phyloP scores from a whole-genome alignment of 2,797 vertebrate genomes.

The Ibycter americanus region DNA sequence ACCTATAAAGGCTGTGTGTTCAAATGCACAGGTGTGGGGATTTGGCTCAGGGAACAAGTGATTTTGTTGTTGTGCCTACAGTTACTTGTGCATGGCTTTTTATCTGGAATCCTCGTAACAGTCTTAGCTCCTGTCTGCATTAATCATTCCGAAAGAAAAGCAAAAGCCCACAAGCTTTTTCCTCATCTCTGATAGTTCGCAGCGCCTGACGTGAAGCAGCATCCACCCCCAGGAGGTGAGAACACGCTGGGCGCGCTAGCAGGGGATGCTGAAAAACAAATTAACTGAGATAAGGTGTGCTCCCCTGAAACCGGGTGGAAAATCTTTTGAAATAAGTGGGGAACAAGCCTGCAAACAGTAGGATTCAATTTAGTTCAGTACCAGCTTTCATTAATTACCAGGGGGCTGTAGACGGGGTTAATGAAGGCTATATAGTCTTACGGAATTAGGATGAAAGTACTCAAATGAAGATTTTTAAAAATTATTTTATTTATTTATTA shows the following conservation, averaged over 20 bases:
- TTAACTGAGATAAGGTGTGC: fast-evolving
- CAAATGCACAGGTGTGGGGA: not conserved
- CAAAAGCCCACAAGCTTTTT: not conserved
- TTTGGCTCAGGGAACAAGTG: not conserved
- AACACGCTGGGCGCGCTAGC: not conserved
- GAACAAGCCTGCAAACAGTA: not conserved
- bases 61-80: not conserved
- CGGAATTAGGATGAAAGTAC: not conserved
- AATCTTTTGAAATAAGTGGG: not conserved
- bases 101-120: not conserved
- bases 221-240: not conserved
- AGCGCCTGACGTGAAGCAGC: fast-evolving
- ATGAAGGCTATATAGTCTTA: not conserved
- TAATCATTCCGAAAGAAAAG: not conserved
- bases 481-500: too few species aligned
- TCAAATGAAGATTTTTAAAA: not conserved
- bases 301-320: not conserved
- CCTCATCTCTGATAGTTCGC: not conserved
- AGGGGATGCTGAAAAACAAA: not conserved
- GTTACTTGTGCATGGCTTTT: not conserved
- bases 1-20: not conserved
- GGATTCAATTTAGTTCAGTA: not conserved
- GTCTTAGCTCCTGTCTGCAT: not conserved
- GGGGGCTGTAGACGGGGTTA: not conserved
- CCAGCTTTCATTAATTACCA: not conserved